A percentile compares a stretch with the other conserved stretches of the same genome.
Evolutionary conservation across 2,113 vertebrate species (phyloP).

Genomic region (Prionailurus viverrinus): DNA sequence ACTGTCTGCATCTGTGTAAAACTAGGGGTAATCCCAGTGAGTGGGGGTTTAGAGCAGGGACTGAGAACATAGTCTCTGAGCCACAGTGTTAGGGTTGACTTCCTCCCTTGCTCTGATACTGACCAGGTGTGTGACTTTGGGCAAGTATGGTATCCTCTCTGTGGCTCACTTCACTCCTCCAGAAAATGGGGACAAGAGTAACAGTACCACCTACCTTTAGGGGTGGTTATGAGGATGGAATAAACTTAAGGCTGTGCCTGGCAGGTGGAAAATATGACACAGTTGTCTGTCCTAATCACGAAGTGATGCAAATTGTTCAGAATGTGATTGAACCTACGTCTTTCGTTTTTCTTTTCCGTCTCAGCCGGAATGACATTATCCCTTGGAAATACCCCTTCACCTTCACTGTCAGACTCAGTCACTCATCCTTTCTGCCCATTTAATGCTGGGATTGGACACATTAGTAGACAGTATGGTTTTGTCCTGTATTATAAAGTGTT

Average conservation of each 20-base stretch:
- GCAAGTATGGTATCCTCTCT: background rate
- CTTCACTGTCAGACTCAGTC: background rate
- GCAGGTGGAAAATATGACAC: fast-evolving
- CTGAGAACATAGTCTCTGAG: background rate
- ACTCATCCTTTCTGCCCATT: background rate
- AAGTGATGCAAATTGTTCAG: background rate
- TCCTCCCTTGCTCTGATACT: background rate
- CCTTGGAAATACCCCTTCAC: background rate
- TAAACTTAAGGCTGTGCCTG: background rate
- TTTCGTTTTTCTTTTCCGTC: background rate
- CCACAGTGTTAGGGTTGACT: background rate
- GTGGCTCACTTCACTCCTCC: background rate
- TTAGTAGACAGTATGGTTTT: background rate
- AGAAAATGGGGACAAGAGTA: background rate
- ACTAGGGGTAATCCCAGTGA: fast-evolving
- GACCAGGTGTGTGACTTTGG: background rate
- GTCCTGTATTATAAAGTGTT: background rate
- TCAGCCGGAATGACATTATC: background rate
- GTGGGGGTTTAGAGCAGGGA: background rate
- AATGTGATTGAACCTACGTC: fast-evolving
- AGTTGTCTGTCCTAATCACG: background rate
- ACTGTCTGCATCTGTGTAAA: background rate
- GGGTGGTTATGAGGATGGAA: background rate
- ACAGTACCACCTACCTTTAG: fast-evolving
- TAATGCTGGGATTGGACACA: background rate